Percentiles rank a stretch among this genome's conserved stretches.
phyloP scores from a whole-genome alignment of 2,888 invertebrate genomes.

The Euphydryas editha region DNA sequence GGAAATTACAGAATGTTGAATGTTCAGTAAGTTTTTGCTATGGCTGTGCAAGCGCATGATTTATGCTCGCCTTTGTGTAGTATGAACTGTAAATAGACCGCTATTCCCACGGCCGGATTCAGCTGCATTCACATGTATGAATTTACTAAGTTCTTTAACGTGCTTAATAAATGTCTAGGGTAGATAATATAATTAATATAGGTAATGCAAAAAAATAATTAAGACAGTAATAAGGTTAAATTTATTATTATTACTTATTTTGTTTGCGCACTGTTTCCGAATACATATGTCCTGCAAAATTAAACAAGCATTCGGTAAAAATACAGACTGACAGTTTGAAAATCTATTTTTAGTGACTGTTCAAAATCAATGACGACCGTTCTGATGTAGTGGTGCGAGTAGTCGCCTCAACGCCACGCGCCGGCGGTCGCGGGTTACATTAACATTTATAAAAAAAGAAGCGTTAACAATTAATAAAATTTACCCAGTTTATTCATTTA shows the following conservation, averaged over 20 bases:
- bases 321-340: too few relatives aligned
- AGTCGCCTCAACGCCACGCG: too few relatives aligned
- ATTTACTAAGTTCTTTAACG: conserved; percentile 5
- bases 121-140: conserved; percentile 28
- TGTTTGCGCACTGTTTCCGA: too few relatives aligned
- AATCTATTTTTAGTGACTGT: too few relatives aligned
- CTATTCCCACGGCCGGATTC: conserved; percentile 47
- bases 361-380: too few relatives aligned
- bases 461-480: too few relatives aligned
- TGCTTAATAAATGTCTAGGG: neutral
- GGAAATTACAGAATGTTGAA: conserved; percentile 34
- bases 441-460: too few relatives aligned
- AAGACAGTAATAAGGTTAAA: neutral
- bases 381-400: too few relatives aligned
- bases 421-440: too few relatives aligned
- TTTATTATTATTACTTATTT: neutral
- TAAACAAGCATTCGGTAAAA: too few relatives aligned
- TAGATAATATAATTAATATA: neutral
- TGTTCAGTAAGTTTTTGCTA: conserved; percentile 39
- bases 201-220: neutral
- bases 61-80: conserved; percentile 40
- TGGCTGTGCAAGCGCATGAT: conserved; percentile 42
- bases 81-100: conserved; percentile 43
- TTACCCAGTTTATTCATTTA: too few relatives aligned
- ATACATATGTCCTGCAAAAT: too few relatives aligned